phyloP scores from a whole-genome alignment of 2,888 invertebrate genomes.

The Apodemia zela region DNA sequence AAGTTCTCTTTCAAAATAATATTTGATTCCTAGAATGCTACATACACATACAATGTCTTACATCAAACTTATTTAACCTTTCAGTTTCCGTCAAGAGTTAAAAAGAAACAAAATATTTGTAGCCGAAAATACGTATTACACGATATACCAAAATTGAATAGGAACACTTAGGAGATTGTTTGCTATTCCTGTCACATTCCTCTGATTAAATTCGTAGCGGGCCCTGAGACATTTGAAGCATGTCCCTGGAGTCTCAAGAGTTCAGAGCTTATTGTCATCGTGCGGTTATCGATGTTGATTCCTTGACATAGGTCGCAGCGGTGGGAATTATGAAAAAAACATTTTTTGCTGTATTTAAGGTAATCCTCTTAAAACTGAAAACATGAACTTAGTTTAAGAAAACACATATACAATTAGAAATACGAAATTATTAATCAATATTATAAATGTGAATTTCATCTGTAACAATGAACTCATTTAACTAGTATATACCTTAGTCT shows the following conservation, averaged over 20 bases:
- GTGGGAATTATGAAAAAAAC: slow-evolving; percentile 6
- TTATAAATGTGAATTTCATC: no score
- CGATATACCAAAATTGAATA: not conserved
- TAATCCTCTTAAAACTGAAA: not conserved
- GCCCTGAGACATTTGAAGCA: slow-evolving; percentile 12
- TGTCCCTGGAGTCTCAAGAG: slow-evolving; percentile 8
- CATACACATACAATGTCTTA: no score
- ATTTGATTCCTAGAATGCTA: no score
- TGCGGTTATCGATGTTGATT: not conserved
- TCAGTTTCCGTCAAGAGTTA: not conserved
- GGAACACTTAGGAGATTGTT: slow-evolving; percentile 14
- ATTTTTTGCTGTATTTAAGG: not conserved
- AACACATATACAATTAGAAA: no score
- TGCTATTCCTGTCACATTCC: slow-evolving; percentile 14
- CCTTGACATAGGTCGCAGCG: slow-evolving; percentile 11
- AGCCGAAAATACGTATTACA: slow-evolving; percentile 1
- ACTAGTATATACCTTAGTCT: no score
- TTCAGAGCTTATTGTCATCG: slow-evolving; percentile 8
- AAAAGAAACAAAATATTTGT: not conserved
- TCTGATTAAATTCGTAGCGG: slow-evolving; percentile 15
- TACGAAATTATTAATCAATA: no score
- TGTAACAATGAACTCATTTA: no score
- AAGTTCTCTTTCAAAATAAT: no score
- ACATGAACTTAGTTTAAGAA: no score
- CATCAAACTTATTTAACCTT: not conserved